phyloP scores from a whole-genome alignment of 2,113 vertebrate species.

The Misgurnus mizolepis region DNA sequence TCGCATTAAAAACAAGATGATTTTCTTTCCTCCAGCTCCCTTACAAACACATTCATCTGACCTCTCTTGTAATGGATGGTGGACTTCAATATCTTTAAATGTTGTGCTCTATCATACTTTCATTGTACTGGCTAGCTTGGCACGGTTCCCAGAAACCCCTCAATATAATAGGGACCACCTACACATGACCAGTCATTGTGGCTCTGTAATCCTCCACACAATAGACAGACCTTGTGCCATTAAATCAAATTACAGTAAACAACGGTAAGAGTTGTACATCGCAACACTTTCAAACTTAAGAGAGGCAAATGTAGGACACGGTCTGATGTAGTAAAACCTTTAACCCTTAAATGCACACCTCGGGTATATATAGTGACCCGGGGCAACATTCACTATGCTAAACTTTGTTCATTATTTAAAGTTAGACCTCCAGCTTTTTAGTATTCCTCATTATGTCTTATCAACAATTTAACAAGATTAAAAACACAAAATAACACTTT shows the following conservation, averaged over 20 bases:
- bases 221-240: slow-evolving; percentile 21
- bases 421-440: no score
- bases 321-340: neutral
- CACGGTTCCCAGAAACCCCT: slow-evolving; percentile 38
- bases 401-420: no score
- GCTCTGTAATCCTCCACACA: slow-evolving; percentile 3
- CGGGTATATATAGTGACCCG: no score
- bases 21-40: neutral
- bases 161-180: slow-evolving; percentile 13
- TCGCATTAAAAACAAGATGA: slow-evolving; percentile 1
- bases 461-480: no score
- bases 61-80: slow-evolving; percentile 27
- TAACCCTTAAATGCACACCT: neutral
- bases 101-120: slow-evolving; percentile 33
- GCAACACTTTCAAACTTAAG: slow-evolving; percentile 15
- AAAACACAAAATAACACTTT: no score
- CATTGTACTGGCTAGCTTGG: slow-evolving; percentile 32
- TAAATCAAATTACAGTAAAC: slow-evolving; percentile 20
- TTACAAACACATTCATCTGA: slow-evolving; percentile 18
- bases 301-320: slow-evolving; percentile 5
- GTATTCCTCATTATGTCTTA: no score
- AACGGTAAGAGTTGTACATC: slow-evolving; percentile 20
- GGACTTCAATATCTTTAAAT: slow-evolving; percentile 21
- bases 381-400: no score
- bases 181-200: slow-evolving; percentile 8